Evolutionary conservation across 2,888 invertebrate genomes (phyloP), one percentile per base, ranked within the genome.

Genomic region (Mayetiola destructor): DNA sequence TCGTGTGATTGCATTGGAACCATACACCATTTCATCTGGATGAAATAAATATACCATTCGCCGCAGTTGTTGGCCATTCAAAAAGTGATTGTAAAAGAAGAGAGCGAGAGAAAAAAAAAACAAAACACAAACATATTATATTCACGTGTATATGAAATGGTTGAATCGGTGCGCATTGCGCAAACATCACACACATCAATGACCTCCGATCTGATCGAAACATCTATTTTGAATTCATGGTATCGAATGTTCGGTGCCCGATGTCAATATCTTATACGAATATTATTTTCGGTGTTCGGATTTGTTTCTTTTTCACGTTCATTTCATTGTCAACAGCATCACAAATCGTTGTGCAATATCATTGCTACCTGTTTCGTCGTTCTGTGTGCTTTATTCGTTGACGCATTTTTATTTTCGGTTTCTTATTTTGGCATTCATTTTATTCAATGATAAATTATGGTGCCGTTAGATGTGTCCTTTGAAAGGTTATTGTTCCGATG

Each of bases 151-250:
- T n/a, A n/a, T n/a, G n/a, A n/a, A n/a, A n/a, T n/a, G n/a, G 32
- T 12, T 32, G 32, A 32, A 32, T 32, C 32, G 32, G 12, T 32
- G 32, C 12, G 32, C 32, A 32, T 32, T 9, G 6, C 12, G 12
- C 32, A 9, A 9, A 32, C 32, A 12, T 12, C 8, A 32, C 8
- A 32, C 32, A 32, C 32, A 12, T 32, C 12, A 32, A 32, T 32
- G 48, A 48, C 48, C 48, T 48, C 48, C 40, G 27, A 48, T 48
- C 29, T 9, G 48, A 23, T 48, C 48, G n/a, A n/a, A n/a, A n/a
- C 27, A 18, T 27, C 27, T 48, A 27, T 48, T 48, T 48, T 42
- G 37, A 37, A 37, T 37, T 5, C n/a, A 37, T 12, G n/a, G 12
- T 37, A 5, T 12, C n/a, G 14, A n/a, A n/a, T 12, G 5, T 37